phyloP scores from a whole-genome alignment of 2,797 vertebrate genomes.

The Pampus argenteus region DNA sequence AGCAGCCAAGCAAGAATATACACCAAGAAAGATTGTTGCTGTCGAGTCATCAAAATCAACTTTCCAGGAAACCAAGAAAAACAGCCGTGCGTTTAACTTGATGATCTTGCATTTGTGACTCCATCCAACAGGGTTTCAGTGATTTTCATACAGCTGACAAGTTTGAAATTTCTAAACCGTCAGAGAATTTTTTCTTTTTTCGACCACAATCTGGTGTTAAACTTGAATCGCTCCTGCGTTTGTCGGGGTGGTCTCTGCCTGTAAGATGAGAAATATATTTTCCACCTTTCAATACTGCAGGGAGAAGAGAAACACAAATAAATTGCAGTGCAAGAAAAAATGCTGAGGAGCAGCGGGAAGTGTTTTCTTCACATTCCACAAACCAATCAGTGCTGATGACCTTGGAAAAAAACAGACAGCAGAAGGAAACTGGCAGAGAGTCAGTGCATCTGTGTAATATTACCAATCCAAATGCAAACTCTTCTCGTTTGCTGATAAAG shows the following conservation, averaged over 20 bases:
- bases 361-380: constrained; percentile 52
- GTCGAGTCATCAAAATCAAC: constrained; percentile 7
- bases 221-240: constrained; percentile 13
- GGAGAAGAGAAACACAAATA: constrained; percentile 52
- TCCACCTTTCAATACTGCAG: constrained; percentile 44
- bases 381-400: constrained; percentile 53
- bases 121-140: constrained; percentile 7
- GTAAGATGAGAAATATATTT: constrained; percentile 40
- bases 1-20: neutral
- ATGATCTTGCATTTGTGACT: neutral
- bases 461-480: constrained; percentile 12
- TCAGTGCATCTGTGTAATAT: constrained; percentile 41
- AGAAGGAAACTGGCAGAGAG: constrained; percentile 7
- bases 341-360: constrained; percentile 60
- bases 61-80: constrained; percentile 3
- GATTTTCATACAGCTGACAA: neutral
- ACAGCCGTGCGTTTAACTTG: constrained; percentile 6
- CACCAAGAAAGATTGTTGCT: constrained; percentile 5
- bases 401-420: constrained; percentile 49
- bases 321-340: constrained; percentile 49
- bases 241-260: constrained; percentile 57
- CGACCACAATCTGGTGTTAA: constrained; percentile 13
- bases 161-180: constrained; percentile 14
- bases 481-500: constrained; percentile 54
- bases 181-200: constrained; percentile 22